Base-by-base conservation (phyloP, 2,888 invertebrate species). In the Drosophila paramelanica region DNA sequence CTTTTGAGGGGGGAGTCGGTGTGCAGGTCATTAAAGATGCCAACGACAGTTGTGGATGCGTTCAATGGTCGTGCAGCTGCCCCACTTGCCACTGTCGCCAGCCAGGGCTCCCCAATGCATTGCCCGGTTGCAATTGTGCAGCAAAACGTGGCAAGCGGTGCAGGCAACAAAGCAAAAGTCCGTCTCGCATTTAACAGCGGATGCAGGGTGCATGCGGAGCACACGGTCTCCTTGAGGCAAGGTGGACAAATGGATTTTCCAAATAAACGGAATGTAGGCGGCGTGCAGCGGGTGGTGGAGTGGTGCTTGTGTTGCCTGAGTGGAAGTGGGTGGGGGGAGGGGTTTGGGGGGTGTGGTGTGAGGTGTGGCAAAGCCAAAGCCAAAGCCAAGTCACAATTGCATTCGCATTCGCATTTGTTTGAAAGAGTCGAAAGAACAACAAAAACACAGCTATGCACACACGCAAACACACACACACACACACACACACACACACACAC, bases 191-290 rank as follows among this genome's bases (percentile, higher is more conserved):
- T 78, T 62, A 67, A 39, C 14, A 51, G 33, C 61, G 46, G 39
- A 45, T 49, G 47, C 62, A 36, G 20, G 45, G 38, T 43, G 46
- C 60, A 49, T 36, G 51, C 25, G 17, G 38, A 25, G 27, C 27
- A 33, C 14, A 43, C 51, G 69, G 46, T 65, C 50, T 68, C 55
- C 67, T 73, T 80, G 57, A 50, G 69, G 67, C 70, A 71, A 86
- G 87, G 84, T 83, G 83, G 83, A 83, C 83, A 87, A 87, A 83
- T 83, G 87, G 79, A 87, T 87, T 77, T 87, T 81, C 73, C 87
- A 83, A 86, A 82, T 77, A 83, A 79, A 61, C 76, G 67, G 62
- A 71, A 71, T 55, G 11, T 51, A 23, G 45, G 47, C 27, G 56
- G 43, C 8, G 46, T 41, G 10, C 31, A 3, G n/a, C 10, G n/a